A percentile compares a stretch with the other conserved stretches of the same genome.
phyloP scores from a whole-genome alignment of 2,888 invertebrate species.

The Hecatera dysodea region DNA sequence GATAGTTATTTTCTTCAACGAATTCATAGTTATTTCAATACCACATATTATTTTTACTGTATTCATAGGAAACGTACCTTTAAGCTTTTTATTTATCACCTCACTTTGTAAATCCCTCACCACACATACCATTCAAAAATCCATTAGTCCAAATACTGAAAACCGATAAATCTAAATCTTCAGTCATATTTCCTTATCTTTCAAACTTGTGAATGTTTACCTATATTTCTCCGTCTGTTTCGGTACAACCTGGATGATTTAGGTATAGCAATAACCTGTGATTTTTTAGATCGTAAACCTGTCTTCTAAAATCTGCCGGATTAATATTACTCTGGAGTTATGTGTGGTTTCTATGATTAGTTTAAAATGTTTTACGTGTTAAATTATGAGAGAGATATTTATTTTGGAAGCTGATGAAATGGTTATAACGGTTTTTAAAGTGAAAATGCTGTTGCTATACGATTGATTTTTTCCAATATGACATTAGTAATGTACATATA shows the following conservation, averaged over 20 bases:
- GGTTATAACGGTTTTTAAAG: background rate
- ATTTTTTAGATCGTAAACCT: constrained; percentile 55
- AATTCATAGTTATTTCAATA: background rate
- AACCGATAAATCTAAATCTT: constrained; percentile 16
- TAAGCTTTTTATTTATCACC: background rate
- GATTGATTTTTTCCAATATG: background rate
- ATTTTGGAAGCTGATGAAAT: background rate
- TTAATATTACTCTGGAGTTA: constrained; percentile 32
- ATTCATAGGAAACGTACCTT: background rate
- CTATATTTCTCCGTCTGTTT: constrained; percentile 34
- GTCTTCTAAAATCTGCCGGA: constrained; percentile 47
- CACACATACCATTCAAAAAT: background rate
- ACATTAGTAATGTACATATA: too few species aligned
- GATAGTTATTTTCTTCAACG: background rate
- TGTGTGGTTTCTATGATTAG: constrained; percentile 12
- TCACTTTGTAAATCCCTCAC: constrained; percentile 17
- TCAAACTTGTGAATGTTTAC: constrained; percentile 32
- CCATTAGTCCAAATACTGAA: constrained; percentile 28
- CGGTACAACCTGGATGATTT: constrained; percentile 55
- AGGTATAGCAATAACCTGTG: constrained; percentile 51
- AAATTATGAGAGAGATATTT: background rate
- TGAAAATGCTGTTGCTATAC: background rate
- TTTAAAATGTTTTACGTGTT: constrained; percentile 19
- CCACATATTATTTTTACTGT: background rate
- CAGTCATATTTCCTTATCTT: constrained; percentile 21